Percentiles rank a stretch among this genome's conserved stretches.
These are phyloP conservation scores for Pitangus sulphuratus DNA, from an alignment of 2,797 vertebrate genomes.

Conservation along the genomic window DNA sequence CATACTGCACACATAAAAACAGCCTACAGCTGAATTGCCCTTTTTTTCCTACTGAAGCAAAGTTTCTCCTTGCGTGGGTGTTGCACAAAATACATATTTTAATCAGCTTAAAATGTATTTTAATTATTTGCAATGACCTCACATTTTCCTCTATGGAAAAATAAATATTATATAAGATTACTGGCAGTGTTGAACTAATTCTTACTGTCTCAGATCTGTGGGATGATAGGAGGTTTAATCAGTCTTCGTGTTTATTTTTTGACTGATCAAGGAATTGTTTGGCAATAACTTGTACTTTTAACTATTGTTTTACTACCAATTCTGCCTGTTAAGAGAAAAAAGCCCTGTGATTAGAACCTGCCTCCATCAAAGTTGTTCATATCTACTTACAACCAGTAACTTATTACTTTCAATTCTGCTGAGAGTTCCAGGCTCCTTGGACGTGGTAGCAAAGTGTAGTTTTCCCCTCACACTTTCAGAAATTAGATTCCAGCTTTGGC, in stretches of 20 bases:
- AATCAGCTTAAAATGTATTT: neutral
- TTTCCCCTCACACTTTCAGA: neutral
- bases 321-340: neutral
- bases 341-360: neutral
- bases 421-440: neutral
- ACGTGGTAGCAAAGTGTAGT: rapidly evolving
- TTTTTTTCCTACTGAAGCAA: slow-evolving; percentile 19
- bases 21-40: slow-evolving; percentile 32
- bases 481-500: neutral
- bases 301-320: neutral
- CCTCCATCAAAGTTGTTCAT: neutral
- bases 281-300: neutral
- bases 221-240: neutral
- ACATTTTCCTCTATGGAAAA: neutral
- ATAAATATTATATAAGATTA: neutral
- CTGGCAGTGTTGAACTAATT: neutral
- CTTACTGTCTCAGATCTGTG: neutral
- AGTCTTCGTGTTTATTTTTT: neutral
- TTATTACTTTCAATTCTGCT: neutral
- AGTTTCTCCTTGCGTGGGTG: slow-evolving; percentile 1
- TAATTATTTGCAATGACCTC: slow-evolving; percentile 18
- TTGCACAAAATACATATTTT: neutral
- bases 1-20: neutral
- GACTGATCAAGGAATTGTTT: neutral
- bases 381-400: neutral